Evolutionary conservation across 2,888 invertebrate genomes (phyloP).

Genomic region (Drosophila demipolita): DNA sequence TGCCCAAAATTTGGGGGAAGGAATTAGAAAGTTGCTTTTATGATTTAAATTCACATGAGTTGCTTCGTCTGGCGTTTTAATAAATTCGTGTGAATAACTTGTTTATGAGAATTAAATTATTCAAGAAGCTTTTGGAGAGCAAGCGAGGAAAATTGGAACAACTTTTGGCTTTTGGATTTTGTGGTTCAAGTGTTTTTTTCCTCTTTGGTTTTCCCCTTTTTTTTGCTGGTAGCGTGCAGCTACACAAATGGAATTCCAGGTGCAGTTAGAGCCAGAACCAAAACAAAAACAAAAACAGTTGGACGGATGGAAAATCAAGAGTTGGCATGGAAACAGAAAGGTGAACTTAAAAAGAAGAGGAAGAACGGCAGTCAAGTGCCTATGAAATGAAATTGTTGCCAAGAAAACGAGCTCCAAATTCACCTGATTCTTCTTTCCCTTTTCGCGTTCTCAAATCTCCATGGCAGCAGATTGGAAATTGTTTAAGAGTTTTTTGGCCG

Average conservation of each 20-base stretch:
- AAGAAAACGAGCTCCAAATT: slow-evolving; percentile 54
- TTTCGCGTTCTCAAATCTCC: slow-evolving; percentile 35
- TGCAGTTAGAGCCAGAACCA: slow-evolving; percentile 20
- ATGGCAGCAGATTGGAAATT: slow-evolving; percentile 45
- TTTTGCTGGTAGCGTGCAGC: slow-evolving; percentile 48
- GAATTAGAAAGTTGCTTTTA: neutral
- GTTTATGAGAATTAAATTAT: slow-evolving; percentile 52
- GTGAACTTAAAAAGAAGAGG: slow-evolving; percentile 20
- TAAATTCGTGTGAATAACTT: slow-evolving; percentile 66
- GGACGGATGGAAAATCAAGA: slow-evolving; percentile 38
- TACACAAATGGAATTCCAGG: slow-evolving; percentile 31
- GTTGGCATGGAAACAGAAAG: slow-evolving; percentile 33
- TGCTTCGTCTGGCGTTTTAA: slow-evolving; percentile 46
- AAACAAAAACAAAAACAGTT: slow-evolving; percentile 25
- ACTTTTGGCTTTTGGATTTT: slow-evolving; percentile 50
- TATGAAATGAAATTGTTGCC: slow-evolving; percentile 74
- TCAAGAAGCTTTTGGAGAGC: slow-evolving; percentile 30
- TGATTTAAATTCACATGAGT: slow-evolving; percentile 11
- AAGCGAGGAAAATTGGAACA: slow-evolving; percentile 24
- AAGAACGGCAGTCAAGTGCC: slow-evolving; percentile 50
- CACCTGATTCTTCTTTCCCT: slow-evolving; percentile 19
- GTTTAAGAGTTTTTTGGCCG: slow-evolving; percentile 42
- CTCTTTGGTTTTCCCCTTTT: neutral
- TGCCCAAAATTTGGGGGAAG: neutral
- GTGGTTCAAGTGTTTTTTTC: slow-evolving; percentile 64